A percentile compares a stretch with the other conserved stretches of the same genome.
Evolutionary conservation across 2,888 invertebrate species (phyloP).

Genomic region (Parnassius glacialis): DNA sequence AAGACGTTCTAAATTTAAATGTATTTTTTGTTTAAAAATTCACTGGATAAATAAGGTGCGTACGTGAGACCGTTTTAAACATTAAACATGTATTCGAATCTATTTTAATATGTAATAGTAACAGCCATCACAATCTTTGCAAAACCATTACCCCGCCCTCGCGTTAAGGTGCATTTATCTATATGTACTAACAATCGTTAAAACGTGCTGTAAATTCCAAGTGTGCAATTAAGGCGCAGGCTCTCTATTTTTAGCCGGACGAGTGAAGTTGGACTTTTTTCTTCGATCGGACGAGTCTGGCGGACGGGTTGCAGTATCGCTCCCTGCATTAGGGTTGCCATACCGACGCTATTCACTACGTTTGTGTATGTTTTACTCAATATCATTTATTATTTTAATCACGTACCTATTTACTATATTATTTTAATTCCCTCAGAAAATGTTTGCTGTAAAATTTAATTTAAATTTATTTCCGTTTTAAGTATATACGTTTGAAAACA

Average conservation of each 20-base stretch:
- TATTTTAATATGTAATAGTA: conserved; percentile 44
- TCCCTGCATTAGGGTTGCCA: conserved; percentile 24
- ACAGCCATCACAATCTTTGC: conserved; percentile 48
- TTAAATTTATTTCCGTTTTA: too few species aligned
- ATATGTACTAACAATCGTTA: conserved; percentile 56
- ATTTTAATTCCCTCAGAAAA: too few species aligned
- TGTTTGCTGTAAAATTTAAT: too few species aligned
- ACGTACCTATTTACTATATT: too few species aligned
- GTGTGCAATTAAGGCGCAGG: conserved; percentile 65
- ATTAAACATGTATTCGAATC: conserved; percentile 29
- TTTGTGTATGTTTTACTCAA: background rate
- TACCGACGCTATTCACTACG: background rate
- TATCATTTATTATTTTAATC: too few species aligned
- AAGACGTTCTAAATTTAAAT: conserved; percentile 33
- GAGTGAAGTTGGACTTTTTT: conserved; percentile 50
- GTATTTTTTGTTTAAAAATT: conserved; percentile 34
- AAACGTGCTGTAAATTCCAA: conserved; percentile 71
- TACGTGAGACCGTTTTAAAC: conserved; percentile 33
- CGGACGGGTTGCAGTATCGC: conserved; percentile 48
- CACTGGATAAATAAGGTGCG: conserved; percentile 29
- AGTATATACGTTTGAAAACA: too few species aligned
- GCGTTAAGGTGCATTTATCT: conserved; percentile 45
- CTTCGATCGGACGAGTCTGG: conserved; percentile 42
- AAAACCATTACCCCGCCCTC: conserved; percentile 42
- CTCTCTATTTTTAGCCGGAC: conserved; percentile 69